Base-by-base conservation (phyloP, 2,113 vertebrate genomes). In the Bos taurus region DNA sequence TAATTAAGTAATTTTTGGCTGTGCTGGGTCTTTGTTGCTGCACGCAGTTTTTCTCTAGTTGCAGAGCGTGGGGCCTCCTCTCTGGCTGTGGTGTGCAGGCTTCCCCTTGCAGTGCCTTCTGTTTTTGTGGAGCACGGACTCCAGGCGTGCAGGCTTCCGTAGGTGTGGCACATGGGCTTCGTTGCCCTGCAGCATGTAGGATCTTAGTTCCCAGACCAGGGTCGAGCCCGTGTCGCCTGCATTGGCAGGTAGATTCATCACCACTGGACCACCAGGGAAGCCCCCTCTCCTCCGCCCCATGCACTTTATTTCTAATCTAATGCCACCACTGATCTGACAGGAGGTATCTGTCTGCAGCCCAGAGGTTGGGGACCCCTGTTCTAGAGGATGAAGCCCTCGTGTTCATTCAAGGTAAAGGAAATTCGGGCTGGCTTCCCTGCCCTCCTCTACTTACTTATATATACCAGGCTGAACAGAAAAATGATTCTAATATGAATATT, bases 91-190 rank as follows among this genome's bases (percentile, higher is more conserved):
- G 36, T 40, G 21, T 7, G 71, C 23, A 26, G 71, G 71, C 40
- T 77, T 77, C 71, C 6, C 12, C 2, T 2, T 2, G 40, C 11
- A 77, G 11, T 43, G 71, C 0, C 71, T 26, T 77, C 71, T 77
- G 12, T 26, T 7, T 77, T 1, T 26, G 11, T 26, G 23, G 6
- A 77, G 23, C 40, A 7, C 6, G 6, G 12, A 26, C 36, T 7
- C 71, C 7, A 4, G 23, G 36, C 4, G 36, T 43, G 11, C 71
- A 14, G 71, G 23, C 6, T 77, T 7, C 23, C 0, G 3, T 25
- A 26, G 71, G 11, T 14, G 36, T 26, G 71, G 36, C 36, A 23
- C 12, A 14, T 26, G 71, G 36, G 71, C 71, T 77, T 14, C 7
- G 23, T 3, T 43, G 36, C 12, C 36, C 71, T 6, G 6, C 12